Conservation (phyloP, 2,888 invertebrate species). For the Fabriciana adippe region DNA sequence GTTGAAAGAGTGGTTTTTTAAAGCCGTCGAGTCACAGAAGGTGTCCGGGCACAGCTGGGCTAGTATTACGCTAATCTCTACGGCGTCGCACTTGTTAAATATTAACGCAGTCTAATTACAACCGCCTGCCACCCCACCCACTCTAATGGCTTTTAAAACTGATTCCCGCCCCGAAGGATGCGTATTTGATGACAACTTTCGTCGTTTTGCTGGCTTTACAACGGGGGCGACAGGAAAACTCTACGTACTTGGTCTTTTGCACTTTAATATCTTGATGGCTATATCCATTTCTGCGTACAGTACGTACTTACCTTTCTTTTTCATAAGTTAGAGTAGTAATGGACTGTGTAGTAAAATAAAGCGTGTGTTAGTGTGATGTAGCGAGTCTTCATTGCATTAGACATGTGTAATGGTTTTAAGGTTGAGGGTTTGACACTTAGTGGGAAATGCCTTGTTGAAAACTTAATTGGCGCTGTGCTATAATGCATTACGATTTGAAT, state of each 20-base stretch:
- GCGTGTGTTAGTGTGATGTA: constrained; percentile 30
- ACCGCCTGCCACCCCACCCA: constrained; percentile 53
- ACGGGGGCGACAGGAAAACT: constrained; percentile 49
- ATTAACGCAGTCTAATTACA: constrained; percentile 82
- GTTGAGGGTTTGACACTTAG: constrained; percentile 43
- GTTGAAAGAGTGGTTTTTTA: constrained; percentile 72
- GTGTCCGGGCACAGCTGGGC: constrained; percentile 72
- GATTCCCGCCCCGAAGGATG: constrained; percentile 79
- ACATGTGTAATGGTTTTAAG: constrained; percentile 47
- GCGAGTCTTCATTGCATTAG: constrained; percentile 46
- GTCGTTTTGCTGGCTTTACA: constrained; percentile 55
- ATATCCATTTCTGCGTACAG: constrained; percentile 34
- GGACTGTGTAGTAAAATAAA: constrained; percentile 37
- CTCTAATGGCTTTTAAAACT: constrained; percentile 82
- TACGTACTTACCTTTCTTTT: constrained; percentile 35
- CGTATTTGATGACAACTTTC: constrained; percentile 81
- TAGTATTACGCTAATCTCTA: constrained; percentile 70
- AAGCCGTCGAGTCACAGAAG: constrained; percentile 61
- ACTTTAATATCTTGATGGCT: constrained; percentile 44
- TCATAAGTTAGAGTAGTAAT: constrained; percentile 39
- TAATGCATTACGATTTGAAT: constrained; percentile 28
- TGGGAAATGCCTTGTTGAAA: constrained; percentile 39
- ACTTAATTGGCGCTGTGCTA: constrained; percentile 42
- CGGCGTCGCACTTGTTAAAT: constrained; percentile 79
- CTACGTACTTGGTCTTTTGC: constrained; percentile 44